phyloP scores from a whole-genome alignment of 1,140 invertebrate genomes.

The Trissolcus basalis region DNA sequence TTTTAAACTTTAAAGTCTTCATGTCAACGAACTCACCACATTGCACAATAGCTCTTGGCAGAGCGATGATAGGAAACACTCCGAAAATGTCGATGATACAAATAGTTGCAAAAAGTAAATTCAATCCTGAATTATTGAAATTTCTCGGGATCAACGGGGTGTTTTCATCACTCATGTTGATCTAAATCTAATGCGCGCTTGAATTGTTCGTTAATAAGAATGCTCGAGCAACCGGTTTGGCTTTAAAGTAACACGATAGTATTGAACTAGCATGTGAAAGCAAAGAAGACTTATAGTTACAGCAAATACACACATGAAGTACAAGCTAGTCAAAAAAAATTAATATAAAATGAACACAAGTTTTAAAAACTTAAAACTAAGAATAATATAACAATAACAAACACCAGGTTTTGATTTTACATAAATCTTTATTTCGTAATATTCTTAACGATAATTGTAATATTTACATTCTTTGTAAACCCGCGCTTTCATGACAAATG shows the following conservation, averaged over 20 bases:
- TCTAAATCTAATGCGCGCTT: slow-evolving; percentile 13
- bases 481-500: no score
- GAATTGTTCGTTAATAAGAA: slow-evolving; percentile 10
- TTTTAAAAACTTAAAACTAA: background rate
- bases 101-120: slow-evolving; percentile 82
- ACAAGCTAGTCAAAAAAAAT: background rate
- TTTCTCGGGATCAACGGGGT: slow-evolving; percentile 60
- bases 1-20: background rate
- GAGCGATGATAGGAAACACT: slow-evolving; percentile 85
- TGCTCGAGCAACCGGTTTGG: slow-evolving; percentile 65
- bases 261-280: slow-evolving; percentile 49
- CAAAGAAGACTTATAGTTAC: slow-evolving; percentile 50
- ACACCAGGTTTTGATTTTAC: background rate
- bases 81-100: slow-evolving; percentile 89
- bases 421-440: background rate
- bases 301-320: slow-evolving; percentile 7
- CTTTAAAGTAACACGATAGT: slow-evolving; percentile 67
- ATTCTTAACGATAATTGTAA: slow-evolving; percentile 9
- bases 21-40: slow-evolving; percentile 78
- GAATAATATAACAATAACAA: background rate
- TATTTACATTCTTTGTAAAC: slow-evolving; percentile 7
- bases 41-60: slow-evolving; percentile 83
- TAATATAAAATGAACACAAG: background rate
- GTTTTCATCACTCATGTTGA: slow-evolving; percentile 63
- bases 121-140: slow-evolving; percentile 73